Conservation (phyloP, 2,113 vertebrate genomes). For the Mastomys natalensis region DNA sequence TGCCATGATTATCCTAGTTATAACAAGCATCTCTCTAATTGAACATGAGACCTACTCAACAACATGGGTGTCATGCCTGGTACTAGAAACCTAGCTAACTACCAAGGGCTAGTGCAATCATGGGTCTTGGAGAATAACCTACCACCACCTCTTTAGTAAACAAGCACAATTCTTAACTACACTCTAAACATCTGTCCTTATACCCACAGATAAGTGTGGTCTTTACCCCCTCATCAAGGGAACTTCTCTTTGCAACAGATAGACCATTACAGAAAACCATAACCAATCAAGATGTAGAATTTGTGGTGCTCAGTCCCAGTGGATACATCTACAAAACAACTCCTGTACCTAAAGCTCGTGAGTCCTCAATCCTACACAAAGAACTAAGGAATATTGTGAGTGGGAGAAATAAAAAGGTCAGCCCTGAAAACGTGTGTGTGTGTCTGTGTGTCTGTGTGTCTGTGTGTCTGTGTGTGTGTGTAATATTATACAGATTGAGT, state of each 20-base stretch:
- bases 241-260: neutral
- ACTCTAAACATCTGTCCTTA: neutral
- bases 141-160: neutral
- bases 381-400: neutral
- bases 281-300: neutral
- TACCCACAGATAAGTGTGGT: neutral
- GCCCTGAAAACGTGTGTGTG: neutral
- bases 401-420: neutral
- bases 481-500: neutral
- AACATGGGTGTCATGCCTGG: neutral
- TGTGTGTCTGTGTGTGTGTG: neutral
- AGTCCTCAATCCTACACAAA: neutral
- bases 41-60: neutral
- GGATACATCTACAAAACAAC: neutral
- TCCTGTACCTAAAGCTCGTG: neutral
- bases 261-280: neutral
- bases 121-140: neutral
- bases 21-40: neutral
- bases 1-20: no score
- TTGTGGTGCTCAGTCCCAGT: neutral
- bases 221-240: neutral
- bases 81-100: neutral
- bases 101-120: no score
- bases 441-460: no score
- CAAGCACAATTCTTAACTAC: neutral